Evolutionary conservation across 1,140 invertebrate genomes (phyloP), one percentile per base, ranked within the genome.

Genomic region (Scaptodrosophila lebanonensis): DNA sequence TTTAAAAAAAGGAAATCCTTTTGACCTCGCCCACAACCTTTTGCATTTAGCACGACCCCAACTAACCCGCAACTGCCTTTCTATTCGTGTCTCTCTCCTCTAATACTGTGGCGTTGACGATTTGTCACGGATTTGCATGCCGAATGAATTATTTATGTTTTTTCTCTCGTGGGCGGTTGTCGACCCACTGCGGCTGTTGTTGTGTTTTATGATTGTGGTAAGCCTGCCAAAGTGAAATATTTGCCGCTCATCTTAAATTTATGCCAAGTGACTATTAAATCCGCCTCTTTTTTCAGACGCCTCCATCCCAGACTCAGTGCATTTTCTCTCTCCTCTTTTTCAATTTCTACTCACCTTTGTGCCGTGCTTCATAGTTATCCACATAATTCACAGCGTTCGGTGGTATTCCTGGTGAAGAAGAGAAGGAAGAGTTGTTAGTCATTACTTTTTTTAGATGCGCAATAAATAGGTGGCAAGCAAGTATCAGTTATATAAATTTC

Each of bases 211-310:
- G 43, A 57, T 36, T 47, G 47, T 30, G 38, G 56, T 43, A 15
- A 22, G 30, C 38, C 42, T n/a, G 39, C 52, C 59, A 71, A 69
- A 66, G 50, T 69, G 59, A 68, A 82, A 70, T 70, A 75, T 73
- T 75, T 82, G 29, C 51, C 25, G 75, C 70, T 83, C 77, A 71
- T 76, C 64, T 71, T 64, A 64, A 83, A 83, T 83, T 83, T 83
- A 83, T 83, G 76, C 76, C 76, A 75, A 83, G 76, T 83, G 76
- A 67, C 70, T 83, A 83, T 83, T 83, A 83, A 83, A 76, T 67
- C 60, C 67, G 45, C 33, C 56, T 60, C 65, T 49, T 52, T 66
- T 56, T 32, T 54, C 8, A 8, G 22, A 25, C 22, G 3, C 22
- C n/a, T n/a, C n/a, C n/a, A n/a, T n/a, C n/a, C n/a, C n/a, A n/a